A percentile compares a stretch with the other conserved stretches of the same genome.
phyloP scores from a whole-genome alignment of 2,113 vertebrate species.

The Saiga tatarica region DNA sequence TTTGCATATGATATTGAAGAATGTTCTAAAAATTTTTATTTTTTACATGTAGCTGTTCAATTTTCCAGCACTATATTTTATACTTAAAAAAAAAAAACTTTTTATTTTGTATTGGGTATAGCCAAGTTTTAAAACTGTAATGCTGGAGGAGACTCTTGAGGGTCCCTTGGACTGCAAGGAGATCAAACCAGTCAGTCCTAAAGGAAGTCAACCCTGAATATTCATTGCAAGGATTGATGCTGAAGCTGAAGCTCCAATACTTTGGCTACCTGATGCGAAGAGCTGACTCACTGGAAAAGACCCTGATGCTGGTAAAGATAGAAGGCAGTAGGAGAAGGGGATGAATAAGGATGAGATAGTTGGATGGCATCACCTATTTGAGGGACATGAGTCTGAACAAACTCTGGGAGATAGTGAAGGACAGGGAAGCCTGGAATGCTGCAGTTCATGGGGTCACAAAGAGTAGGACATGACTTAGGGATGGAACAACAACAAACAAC shows the following conservation, averaged over 20 bases:
- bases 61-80: not conserved
- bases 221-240: not conserved
- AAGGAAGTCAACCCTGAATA: not conserved
- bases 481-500: not conserved
- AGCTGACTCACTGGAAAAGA: not conserved
- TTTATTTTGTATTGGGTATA: not conserved
- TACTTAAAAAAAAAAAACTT: not conserved
- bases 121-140: not conserved
- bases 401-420: not conserved
- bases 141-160: not conserved
- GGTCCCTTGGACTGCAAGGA: not conserved
- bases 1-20: not conserved
- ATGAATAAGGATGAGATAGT: not conserved
- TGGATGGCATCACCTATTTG: not conserved
- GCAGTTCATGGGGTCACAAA: not conserved
- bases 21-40: not conserved
- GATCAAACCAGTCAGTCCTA: not conserved
- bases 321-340: not conserved
- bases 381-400: not conserved
- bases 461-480: not conserved
- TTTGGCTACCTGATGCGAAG: not conserved
- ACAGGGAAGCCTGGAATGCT: not conserved
- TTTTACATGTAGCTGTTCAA: not conserved
- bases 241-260: not conserved
- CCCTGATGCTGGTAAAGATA: not conserved